Evolutionary conservation across 2,888 invertebrate genomes (phyloP).

Genomic region (Drosophila robusta): DNA sequence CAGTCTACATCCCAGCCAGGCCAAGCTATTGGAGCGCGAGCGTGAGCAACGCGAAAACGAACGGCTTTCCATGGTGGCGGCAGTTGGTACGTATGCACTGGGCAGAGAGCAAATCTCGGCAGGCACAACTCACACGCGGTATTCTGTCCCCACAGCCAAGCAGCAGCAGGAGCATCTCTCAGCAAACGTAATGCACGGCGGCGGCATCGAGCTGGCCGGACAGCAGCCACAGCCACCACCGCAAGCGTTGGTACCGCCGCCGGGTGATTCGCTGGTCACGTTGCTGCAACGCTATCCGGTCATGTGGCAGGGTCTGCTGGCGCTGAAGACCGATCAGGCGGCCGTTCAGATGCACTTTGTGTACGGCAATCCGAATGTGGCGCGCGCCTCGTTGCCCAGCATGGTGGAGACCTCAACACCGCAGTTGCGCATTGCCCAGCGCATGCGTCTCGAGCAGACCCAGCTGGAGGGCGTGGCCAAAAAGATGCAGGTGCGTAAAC

Average conservation of each 20-base stretch:
- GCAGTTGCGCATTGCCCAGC: constrained; percentile 96
- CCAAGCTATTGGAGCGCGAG: constrained; percentile 83
- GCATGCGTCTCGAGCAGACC: constrained; percentile 98
- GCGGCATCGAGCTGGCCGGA: constrained; percentile 80
- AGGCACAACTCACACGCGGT: not conserved
- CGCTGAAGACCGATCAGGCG: constrained; percentile 98
- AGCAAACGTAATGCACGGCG: constrained; percentile 41
- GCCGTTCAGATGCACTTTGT: constrained; percentile 99
- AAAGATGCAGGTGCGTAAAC: constrained; percentile 93
- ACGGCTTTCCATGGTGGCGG: constrained; percentile 61
- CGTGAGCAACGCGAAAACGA: constrained; percentile 81
- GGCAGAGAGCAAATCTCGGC: not conserved
- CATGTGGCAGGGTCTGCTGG: constrained; percentile 98
- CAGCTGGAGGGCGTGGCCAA: constrained; percentile 98
- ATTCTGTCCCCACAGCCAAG: constrained; percentile 42
- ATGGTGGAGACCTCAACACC: constrained; percentile 93
- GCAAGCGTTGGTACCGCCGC: constrained; percentile 92
- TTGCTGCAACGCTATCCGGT: constrained; percentile 96
- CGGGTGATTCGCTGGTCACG: constrained; percentile 93
- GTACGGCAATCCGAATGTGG: constrained; percentile 95
- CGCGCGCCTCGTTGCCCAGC: constrained; percentile 94
- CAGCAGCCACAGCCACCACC: constrained; percentile 86
- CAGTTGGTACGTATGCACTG: constrained; percentile 65
- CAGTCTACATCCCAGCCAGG: constrained; percentile 70
- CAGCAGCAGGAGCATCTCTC: constrained; percentile 69